Evolutionary conservation across 2,113 vertebrate genomes (phyloP).

Genomic region (Chionis minor): DNA sequence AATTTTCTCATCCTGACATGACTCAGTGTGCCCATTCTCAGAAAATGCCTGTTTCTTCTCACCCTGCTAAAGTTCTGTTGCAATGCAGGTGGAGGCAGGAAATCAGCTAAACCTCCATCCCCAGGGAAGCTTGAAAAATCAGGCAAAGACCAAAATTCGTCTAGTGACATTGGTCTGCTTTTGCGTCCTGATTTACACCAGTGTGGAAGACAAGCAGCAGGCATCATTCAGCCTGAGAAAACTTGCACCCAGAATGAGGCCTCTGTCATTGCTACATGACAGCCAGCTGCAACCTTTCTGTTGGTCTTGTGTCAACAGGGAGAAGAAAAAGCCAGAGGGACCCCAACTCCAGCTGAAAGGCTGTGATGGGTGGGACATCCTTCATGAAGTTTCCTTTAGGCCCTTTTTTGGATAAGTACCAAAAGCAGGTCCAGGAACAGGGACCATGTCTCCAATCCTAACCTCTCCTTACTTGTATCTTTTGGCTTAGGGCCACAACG

Average conservation of each 20-base stretch:
- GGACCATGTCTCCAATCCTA: neutral
- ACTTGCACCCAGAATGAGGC: neutral
- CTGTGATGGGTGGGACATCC: neutral
- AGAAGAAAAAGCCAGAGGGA: neutral
- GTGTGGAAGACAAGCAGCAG: neutral
- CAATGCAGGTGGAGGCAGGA: neutral
- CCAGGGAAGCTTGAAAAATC: neutral
- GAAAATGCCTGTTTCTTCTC: neutral
- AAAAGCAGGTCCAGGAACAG: neutral
- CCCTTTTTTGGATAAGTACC: neutral
- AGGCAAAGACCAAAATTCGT: neutral
- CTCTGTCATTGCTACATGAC: neutral
- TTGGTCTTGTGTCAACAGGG: neutral
- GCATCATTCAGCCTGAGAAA: neutral
- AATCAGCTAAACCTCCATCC: neutral
- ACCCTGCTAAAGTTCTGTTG: neutral
- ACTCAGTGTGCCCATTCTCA: neutral
- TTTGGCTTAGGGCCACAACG: neutral
- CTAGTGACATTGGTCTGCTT: neutral
- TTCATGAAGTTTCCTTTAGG: neutral
- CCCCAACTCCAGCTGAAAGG: neutral
- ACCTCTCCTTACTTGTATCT: neutral
- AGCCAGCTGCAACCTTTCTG: neutral
- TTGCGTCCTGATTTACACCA: fast-evolving
- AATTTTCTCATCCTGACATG: neutral